Evolutionary conservation across 1,140 invertebrate species (phyloP), one percentile per base, ranked within the genome.

Genomic region (Drosophila lacteicornis): DNA sequence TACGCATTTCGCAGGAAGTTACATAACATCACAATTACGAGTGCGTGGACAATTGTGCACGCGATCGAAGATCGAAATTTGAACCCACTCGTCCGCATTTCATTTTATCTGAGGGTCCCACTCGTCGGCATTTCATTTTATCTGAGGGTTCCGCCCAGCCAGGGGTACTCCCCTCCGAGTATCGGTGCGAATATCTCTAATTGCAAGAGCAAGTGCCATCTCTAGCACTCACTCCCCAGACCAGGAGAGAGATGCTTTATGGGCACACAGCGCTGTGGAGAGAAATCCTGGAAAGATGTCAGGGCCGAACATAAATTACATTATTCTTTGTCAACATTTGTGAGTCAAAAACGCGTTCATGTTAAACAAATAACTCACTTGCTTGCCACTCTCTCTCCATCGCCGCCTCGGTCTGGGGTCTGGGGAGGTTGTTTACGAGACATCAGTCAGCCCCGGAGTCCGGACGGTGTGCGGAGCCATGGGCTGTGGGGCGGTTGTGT

Each of bases 241-340:
- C 22, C 3, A 17, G n/a, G 7, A 17, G 42, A n/a, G 40, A 43
- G 49, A n/a, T 17, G 27, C 13, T 27, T 40, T 42, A 36, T 53
- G 12, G 15, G 9, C n/a, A 36, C 9, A 3, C 33, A 33, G 9
- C 17, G 45, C 22, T 38, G 59, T 7, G 57, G 15, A 36, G 61
- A 55, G 55, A 61, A 75, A 69, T 61, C 58, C 19, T 55, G 46
- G 59, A 79, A 77, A 77, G 68, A 78, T 80, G 82, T 80, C 78
- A 78, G 50, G 69, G 60, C 46, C 61, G 27, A 67, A 90, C 80
- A 90, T 90, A 88, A 91, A 90, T 88, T 81, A 91, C 86, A 91
- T 91, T 91, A 82, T 91, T 91, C 87, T 80, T 84, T 91, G 86
- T 91, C 86, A 91, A 80, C 87, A 91, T 91, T 87, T 91, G 87